A percentile compares a stretch with the other conserved stretches of the same genome.
Conservation (phyloP, 1,140 invertebrate species). For the Zophobas morio region DNA sequence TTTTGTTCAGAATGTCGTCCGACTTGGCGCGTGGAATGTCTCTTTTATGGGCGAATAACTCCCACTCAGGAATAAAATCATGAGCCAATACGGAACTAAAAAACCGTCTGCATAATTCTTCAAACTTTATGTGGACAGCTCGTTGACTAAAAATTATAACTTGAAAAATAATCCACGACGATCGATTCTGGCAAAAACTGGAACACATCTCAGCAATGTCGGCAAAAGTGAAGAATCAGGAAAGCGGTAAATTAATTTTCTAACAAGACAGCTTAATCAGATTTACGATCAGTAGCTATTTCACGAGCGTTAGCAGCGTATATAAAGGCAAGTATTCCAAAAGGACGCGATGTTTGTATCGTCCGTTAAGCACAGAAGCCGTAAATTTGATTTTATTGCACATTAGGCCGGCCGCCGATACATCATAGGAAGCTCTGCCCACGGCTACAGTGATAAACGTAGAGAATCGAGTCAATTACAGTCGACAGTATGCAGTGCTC, state of each 20-base stretch:
- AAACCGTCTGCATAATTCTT: too few relatives aligned
- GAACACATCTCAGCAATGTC: too few relatives aligned
- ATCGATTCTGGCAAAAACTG: too few relatives aligned
- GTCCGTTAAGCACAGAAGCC: constrained; percentile 25
- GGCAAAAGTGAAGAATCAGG: not conserved
- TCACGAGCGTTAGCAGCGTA: constrained; percentile 22
- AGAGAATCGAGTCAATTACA: constrained; percentile 39
- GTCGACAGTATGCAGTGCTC: constrained; percentile 21
- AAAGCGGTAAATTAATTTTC: constrained; percentile 8
- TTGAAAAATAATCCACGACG: too few relatives aligned
- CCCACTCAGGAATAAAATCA: too few relatives aligned
- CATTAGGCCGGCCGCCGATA: constrained; percentile 26
- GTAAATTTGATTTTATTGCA: constrained; percentile 38
- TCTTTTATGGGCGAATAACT: too few relatives aligned
- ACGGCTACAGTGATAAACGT: constrained; percentile 28
- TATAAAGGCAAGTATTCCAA: constrained; percentile 19
- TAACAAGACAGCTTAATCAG: constrained; percentile 15
- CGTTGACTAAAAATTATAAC: too few relatives aligned
- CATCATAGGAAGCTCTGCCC: constrained; percentile 32
- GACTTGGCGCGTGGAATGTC: too few relatives aligned
- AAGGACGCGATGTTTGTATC: constrained; percentile 30
- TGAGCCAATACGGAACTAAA: too few relatives aligned
- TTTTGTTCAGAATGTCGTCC: too few relatives aligned
- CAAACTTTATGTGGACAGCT: too few relatives aligned
- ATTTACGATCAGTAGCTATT: constrained; percentile 26